Conservation (phyloP, 1,140 invertebrate genomes). For the Drosophila melanogaster region Release_6_plus_ISO1_MT NC_004354.4:18277501-18278000, state of each 20-base stretch:
- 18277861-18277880: too few species aligned
- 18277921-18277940: neutral
- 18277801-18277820: neutral
- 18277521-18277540: neutral
- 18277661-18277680: neutral
- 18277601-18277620: constrained; percentile 62
- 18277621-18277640: neutral
- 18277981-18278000: too few species aligned
- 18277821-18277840: too few species aligned
- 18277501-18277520: neutral
- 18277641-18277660: neutral
- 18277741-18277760: neutral
- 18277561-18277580: constrained; percentile 42
- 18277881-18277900: neutral
- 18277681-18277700: constrained; percentile 6
- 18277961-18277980: neutral
- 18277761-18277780: neutral
- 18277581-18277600: constrained; percentile 60
- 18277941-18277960: neutral
- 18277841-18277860: too few species aligned
- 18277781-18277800: neutral
- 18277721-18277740: neutral
- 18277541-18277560: neutral
- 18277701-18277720: constrained; percentile 13
- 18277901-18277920: neutral